These are phyloP conservation scores for Clarias pachynema DNA, from an alignment of 2,797 vertebrate genomes.

Conservation along the genomic window DNA sequence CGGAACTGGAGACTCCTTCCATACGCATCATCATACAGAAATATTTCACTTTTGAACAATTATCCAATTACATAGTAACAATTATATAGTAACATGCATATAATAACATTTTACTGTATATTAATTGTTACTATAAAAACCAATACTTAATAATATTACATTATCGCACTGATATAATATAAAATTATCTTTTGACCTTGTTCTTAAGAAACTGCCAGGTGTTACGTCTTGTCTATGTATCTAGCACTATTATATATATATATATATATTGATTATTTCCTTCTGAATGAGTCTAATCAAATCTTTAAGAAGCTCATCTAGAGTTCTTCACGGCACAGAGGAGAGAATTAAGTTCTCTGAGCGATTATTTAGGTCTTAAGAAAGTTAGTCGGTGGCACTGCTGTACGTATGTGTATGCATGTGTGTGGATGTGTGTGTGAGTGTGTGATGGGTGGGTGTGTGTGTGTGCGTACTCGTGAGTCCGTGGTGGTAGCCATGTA, in stretches of 20 bases:
- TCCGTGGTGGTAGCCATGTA: slow-evolving; percentile 72
- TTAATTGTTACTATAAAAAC: neutral
- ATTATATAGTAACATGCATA: too few relatives aligned
- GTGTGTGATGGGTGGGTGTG: slow-evolving; percentile 60
- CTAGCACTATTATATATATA: neutral
- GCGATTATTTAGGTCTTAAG: slow-evolving; percentile 19
- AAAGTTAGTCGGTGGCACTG: slow-evolving; percentile 15
- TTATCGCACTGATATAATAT: too few relatives aligned
- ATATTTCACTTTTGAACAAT: neutral
- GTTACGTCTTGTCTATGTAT: neutral
- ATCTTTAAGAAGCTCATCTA: neutral
- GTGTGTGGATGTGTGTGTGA: slow-evolving; percentile 51
- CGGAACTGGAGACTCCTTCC: neutral
- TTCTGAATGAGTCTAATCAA: neutral
- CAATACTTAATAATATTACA: too few relatives aligned
- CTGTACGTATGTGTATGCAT: neutral
- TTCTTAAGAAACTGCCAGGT: neutral
- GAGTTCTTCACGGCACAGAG: neutral
- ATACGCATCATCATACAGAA: too few relatives aligned
- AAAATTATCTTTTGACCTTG: neutral
- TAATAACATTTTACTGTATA: too few relatives aligned
- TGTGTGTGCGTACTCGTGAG: slow-evolving; percentile 63
- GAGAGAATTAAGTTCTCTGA: neutral
- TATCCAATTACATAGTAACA: neutral
- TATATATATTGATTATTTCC: neutral